These are phyloP conservation scores for Meloe dianella DNA, from an alignment of 2,888 invertebrate genomes.

Conservation along the genomic window DNA sequence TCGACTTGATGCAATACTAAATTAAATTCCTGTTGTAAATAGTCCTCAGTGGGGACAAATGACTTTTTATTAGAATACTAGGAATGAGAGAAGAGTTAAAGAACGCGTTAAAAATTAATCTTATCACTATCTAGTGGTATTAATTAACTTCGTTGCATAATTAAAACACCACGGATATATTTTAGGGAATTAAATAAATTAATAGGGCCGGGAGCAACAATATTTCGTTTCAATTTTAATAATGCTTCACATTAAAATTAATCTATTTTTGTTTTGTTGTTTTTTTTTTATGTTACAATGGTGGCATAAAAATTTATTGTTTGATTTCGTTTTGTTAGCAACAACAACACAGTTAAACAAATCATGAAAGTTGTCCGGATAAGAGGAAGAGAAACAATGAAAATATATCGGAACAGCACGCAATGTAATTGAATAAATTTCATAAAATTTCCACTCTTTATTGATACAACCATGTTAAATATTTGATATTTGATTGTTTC, in stretches of 20 bases:
- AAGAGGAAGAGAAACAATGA: neutral
- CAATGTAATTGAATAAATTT: neutral
- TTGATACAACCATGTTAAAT: neutral
- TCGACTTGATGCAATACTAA: too few species aligned
- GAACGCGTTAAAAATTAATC: too few species aligned
- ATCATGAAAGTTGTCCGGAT: conserved; percentile 7
- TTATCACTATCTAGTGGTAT: too few species aligned
- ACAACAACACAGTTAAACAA: conserved; percentile 6
- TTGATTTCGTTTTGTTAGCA: neutral
- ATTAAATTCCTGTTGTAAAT: too few species aligned
- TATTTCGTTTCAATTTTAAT: too few species aligned
- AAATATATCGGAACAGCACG: neutral
- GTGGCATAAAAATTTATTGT: neutral
- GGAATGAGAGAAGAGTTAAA: too few species aligned
- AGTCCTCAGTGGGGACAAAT: too few species aligned
- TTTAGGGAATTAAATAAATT: too few species aligned
- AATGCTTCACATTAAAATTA: neutral
- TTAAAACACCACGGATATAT: too few species aligned
- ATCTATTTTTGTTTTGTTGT: neutral
- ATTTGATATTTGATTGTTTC: neutral
- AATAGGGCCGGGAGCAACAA: too few species aligned
- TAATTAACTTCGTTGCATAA: too few species aligned
- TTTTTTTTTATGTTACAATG: neutral
- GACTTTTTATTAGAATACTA: too few species aligned
- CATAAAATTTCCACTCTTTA: neutral